These are phyloP conservation scores for Orcinus orca DNA, from an alignment of 2,113 vertebrate species.

Conservation along the genomic window DNA sequence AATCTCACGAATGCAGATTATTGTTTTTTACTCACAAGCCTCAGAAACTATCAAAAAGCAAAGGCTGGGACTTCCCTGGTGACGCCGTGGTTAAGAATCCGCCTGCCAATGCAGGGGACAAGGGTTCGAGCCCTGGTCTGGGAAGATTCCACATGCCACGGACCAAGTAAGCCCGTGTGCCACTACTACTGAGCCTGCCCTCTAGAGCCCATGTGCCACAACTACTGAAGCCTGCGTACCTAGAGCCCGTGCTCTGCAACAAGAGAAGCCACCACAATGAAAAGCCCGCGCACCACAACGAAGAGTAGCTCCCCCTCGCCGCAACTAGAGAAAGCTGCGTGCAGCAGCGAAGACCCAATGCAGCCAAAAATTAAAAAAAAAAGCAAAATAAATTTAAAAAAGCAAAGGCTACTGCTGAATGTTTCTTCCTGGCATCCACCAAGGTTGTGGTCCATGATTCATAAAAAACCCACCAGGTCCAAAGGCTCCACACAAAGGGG, in stretches of 20 bases:
- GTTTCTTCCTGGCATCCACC: neutral
- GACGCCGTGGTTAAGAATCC: neutral
- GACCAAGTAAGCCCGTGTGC: neutral
- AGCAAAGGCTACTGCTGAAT: neutral
- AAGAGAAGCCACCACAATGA: neutral
- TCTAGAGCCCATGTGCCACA: neutral
- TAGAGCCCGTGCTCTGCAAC: neutral
- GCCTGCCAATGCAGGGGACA: neutral
- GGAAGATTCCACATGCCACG: neutral
- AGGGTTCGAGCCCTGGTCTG: rapidly evolving
- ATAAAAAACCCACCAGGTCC: neutral
- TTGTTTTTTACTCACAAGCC: neutral
- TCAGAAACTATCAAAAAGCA: neutral
- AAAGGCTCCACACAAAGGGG: neutral
- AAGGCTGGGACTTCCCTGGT: neutral
- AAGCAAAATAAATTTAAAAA: neutral
- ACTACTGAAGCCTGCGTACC: neutral
- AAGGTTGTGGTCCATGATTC: neutral
- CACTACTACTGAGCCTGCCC: no score
- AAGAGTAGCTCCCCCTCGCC: neutral
- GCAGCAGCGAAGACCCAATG: neutral
- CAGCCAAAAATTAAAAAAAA: neutral
- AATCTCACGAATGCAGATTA: neutral
- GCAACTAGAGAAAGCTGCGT: neutral
- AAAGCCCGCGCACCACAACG: neutral